Base-by-base conservation (phyloP, 2,113 vertebrate genomes). In the Peromyscus polionotus region DNA sequence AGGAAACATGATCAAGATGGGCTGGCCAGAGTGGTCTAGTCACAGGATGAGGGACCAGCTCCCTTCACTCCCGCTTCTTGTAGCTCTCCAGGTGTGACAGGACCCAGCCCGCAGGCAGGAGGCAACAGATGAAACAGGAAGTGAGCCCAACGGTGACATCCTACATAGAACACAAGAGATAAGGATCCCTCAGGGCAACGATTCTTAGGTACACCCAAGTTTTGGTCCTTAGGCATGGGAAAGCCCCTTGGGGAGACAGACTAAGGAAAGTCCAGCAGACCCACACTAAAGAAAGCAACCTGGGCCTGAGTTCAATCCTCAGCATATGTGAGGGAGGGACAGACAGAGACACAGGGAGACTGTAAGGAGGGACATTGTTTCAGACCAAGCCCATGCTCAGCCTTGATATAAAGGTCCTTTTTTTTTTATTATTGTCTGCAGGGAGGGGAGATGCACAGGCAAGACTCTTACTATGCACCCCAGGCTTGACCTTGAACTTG, bases 11-110 rank as follows among this genome's bases (percentile, higher is more conserved):
- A 70, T 83, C 63, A 14, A 88, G 72, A 76, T 3, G 54, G 95
- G 88, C 28, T 19, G 42, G 54, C 11, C 14, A n/a, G 70, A 75
- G 42, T 70, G 83, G 31, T 80, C 85, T 48, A 90, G 81, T 54
- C 85, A 17, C 22, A 33, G 76, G 85, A 19, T 7, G 83, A 73
- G 42, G 16, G 5, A 10, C 1, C 61, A 4, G 63, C 7, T 77
- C 86, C 91, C 85, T 54, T 98, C 94, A 98, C 10, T 98, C 97
- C 77, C 86, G 90, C 76, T 97, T 98, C 97, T 98, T 98, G 97
- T 98, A 98, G 91, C 0, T 83, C 9, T 98, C 97, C 94, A 98
- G 54, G 61, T 98, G 88, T 8, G 97, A 63, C 72, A 98, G 70
- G 85, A 98, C 33, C 97, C 97, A 98, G 86, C 95, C 97, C 0